Evolutionary conservation across 2,113 vertebrate species (phyloP), one percentile per base, ranked within the genome.

Genomic region (Athene noctua): DNA sequence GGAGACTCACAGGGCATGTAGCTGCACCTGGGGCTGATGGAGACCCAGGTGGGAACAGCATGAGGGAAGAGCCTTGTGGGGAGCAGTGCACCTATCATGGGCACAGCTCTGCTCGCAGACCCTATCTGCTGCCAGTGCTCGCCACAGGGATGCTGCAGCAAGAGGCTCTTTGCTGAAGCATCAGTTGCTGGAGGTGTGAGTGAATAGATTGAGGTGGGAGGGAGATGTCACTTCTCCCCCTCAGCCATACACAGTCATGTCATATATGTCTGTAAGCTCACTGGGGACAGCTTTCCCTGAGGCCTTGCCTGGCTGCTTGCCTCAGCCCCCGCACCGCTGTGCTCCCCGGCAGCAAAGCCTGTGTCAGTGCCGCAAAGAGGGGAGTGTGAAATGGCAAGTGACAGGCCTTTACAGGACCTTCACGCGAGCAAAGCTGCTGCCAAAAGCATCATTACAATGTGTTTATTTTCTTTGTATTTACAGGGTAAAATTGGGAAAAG

Each of bases 301-400:
- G 34, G 26, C 23, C 9, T 57, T 1, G 3, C 47, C 46, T 21
- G 22, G 19, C 30, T 52, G 14, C 40, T 49, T 40, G 27, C 51
- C n/a, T 21, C 0, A 0, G 40, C 32, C 61, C 46, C 59, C 16
- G 36, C 18, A 16, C 12, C 5, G 2, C 58, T n/a, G 13, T 8
- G 42, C 18, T 83, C 58, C 46, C 42, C 12, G 67, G 61, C 12
- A 74, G 61, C 30, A 34, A 49, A 51, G 23, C 15, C 54, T 63
- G 44, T 0, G 0, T 1, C 0, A 0, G n/a, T n/a, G 44, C 49
- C 0, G 2, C 27, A 10, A 36, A 72, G 34, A 65, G 32, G 6
- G 2, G 25, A 86, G 20, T 23, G 65, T 71, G 93, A 84, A 88
- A 92, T 72, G 23, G 4, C 27, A 87, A 46, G 21, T 49, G 93